Conservation (phyloP, 2,113 vertebrate species). For the Thoracochromis brauschi region DNA sequence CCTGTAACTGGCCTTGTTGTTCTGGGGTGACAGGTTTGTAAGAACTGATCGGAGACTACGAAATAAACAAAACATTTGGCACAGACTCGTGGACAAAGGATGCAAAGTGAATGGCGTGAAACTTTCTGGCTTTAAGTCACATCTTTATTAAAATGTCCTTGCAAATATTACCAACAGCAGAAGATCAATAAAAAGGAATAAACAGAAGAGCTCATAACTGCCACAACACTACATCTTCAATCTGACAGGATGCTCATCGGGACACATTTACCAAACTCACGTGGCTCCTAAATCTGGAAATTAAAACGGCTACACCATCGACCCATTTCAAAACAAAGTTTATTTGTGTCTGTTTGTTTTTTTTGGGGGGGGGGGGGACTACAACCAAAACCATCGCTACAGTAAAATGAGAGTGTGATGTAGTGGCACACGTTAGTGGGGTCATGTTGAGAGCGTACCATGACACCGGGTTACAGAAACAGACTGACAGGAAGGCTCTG, state of each 20-base stretch:
- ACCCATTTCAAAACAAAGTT: background rate
- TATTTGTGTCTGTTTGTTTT: background rate
- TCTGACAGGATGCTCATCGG: background rate
- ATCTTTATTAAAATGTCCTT: conserved; percentile 24
- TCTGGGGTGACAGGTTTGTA: background rate
- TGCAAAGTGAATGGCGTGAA: background rate
- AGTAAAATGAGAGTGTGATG: background rate
- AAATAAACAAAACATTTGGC: background rate
- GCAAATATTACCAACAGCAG: background rate
- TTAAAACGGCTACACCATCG: background rate
- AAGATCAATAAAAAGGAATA: conserved; percentile 21
- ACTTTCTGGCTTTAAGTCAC: background rate
- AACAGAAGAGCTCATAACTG: conserved; percentile 19
- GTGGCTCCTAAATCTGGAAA: background rate
- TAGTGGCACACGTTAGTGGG: background rate
- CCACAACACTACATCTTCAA: background rate
- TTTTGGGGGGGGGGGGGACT: background rate
- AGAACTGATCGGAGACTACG: background rate
- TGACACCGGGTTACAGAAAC: background rate
- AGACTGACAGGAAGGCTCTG: background rate
- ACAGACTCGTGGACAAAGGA: background rate
- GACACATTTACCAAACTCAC: background rate
- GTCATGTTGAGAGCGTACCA: background rate
- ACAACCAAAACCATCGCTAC: background rate
- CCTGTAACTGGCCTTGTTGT: background rate